Percentiles rank a stretch among this genome's conserved stretches.
phyloP scores from a whole-genome alignment of 1,140 invertebrate genomes.

The Scaptomyza graminum region DNA sequence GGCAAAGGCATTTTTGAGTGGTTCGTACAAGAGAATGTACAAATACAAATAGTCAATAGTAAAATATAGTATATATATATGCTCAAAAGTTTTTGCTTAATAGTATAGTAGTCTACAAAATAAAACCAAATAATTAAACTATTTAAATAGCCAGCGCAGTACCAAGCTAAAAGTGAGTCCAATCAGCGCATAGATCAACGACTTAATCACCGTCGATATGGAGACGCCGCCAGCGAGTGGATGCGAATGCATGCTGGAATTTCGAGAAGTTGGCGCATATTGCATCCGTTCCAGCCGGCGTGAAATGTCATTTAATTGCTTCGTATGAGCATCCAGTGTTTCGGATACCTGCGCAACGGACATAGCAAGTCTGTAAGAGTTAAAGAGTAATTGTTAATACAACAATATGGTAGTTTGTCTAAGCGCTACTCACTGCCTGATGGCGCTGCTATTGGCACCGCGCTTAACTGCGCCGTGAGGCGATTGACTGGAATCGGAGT shows the following conservation, averaged over 20 bases:
- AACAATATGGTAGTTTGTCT: too few species aligned
- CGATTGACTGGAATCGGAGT: slow-evolving; percentile 80
- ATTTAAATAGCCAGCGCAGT: slow-evolving; percentile 71
- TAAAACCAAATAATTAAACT: slow-evolving; percentile 59
- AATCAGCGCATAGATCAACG: slow-evolving; percentile 60
- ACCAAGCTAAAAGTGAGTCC: slow-evolving; percentile 56
- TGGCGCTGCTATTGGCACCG: slow-evolving; percentile 36
- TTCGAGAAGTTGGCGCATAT: slow-evolving; percentile 54
- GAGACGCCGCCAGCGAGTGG: slow-evolving; percentile 53
- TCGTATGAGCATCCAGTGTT: slow-evolving; percentile 66
- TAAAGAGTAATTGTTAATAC: too few species aligned
- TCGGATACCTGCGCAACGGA: slow-evolving; percentile 71
- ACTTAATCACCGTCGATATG: slow-evolving; percentile 54
- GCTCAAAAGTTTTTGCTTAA: slow-evolving; percentile 59
- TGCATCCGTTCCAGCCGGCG: slow-evolving; percentile 71
- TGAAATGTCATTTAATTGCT: slow-evolving; percentile 66
- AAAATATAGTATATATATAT: slow-evolving; percentile 26
- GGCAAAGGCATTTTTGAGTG: slow-evolving; percentile 48
- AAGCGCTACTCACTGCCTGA: slow-evolving; percentile 56
- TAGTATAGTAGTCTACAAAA: slow-evolving; percentile 59
- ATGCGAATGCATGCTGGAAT: slow-evolving; percentile 19
- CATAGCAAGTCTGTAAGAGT: slow-evolving; percentile 52
- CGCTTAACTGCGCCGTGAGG: slow-evolving; percentile 64
- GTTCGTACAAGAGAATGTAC: slow-evolving; percentile 45
- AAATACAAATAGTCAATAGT: slow-evolving; percentile 47